A percentile compares a stretch with the other conserved stretches of the same genome.
phyloP scores from a whole-genome alignment of 1,140 invertebrate species.

The Nymphalis io region DNA sequence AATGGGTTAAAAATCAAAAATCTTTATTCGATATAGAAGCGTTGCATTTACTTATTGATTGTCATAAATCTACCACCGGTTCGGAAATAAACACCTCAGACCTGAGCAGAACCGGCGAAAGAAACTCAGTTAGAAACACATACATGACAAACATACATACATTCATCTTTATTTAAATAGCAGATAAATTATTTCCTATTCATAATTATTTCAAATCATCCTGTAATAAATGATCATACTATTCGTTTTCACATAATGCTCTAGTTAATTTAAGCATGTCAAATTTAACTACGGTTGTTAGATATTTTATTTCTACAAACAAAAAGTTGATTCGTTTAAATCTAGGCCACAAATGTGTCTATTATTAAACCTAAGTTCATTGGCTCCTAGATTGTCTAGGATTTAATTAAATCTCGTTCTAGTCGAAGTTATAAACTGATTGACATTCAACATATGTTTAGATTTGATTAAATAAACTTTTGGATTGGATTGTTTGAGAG shows the following conservation, averaged over 20 bases:
- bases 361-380: constrained; percentile 41
- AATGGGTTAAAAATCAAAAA: too few relatives aligned
- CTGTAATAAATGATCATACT: neutral
- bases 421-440: constrained; percentile 14
- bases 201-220: neutral
- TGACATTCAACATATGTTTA: constrained; percentile 5
- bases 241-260: neutral
- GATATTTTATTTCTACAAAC: neutral
- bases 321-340: constrained; percentile 6
- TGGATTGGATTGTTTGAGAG: neutral
- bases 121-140: too few relatives aligned
- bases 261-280: neutral
- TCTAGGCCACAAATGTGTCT: constrained; percentile 40
- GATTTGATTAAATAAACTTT: neutral
- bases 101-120: too few relatives aligned
- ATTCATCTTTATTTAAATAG: too few relatives aligned
- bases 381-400: constrained; percentile 30
- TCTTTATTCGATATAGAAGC: too few relatives aligned
- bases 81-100: too few relatives aligned
- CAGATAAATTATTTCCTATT: too few relatives aligned
- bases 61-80: too few relatives aligned
- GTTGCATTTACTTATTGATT: too few relatives aligned
- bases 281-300: neutral
- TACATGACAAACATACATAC: too few relatives aligned
- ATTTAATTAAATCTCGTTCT: constrained; percentile 23